Conservation (phyloP, 2,888 invertebrate genomes). For the Platycnemis pennipes region DNA sequence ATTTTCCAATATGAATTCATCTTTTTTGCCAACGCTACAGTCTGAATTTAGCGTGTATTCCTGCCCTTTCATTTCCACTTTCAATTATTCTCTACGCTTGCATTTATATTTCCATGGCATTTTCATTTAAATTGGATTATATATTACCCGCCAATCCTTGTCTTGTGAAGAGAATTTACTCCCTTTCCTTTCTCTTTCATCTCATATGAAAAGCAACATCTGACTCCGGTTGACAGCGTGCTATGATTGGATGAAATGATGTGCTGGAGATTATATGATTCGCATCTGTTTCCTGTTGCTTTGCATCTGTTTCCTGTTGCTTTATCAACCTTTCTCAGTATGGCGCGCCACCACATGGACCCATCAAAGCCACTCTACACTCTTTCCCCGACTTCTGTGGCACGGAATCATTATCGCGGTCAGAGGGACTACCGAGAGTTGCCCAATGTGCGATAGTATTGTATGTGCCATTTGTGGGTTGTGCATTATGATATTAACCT, state of each 20-base stretch:
- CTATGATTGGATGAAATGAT: neutral
- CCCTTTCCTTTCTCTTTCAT: neutral
- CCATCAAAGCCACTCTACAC: too few relatives aligned
- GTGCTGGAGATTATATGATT: neutral
- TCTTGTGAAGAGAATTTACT: too few relatives aligned
- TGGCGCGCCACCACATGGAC: neutral
- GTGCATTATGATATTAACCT: too few relatives aligned
- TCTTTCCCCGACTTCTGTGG: neutral
- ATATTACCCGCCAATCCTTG: neutral
- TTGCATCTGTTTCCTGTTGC: neutral
- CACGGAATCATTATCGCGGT: neutral
- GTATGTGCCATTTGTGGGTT: too few relatives aligned
- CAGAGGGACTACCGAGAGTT: too few relatives aligned
- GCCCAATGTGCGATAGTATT: too few relatives aligned
- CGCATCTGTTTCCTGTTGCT: neutral
- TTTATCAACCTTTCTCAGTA: neutral
- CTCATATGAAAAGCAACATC: neutral
- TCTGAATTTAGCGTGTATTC: too few relatives aligned
- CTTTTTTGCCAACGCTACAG: too few relatives aligned
- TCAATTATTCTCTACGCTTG: neutral
- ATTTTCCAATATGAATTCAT: too few relatives aligned
- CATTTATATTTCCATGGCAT: neutral
- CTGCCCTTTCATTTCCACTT: too few relatives aligned
- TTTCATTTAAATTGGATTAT: neutral
- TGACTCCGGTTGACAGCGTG: neutral